Conservation (phyloP, 92 coral and sea anemone species). For the Virgularia gustaviana region DNA sequence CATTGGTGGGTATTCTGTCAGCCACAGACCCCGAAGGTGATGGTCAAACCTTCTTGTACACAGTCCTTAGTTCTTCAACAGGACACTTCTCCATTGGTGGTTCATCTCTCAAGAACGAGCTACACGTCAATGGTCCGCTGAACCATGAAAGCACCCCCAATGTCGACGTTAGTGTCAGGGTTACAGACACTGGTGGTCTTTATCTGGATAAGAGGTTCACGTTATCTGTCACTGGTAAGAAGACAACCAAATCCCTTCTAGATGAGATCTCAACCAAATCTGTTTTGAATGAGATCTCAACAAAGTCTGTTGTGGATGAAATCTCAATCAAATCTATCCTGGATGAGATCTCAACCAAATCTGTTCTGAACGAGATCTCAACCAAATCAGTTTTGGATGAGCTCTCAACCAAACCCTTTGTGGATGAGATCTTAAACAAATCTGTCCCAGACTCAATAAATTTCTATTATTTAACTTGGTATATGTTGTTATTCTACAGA, state of each 20-base stretch:
- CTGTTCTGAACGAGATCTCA: too few species aligned
- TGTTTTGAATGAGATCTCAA: too few species aligned
- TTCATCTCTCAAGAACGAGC: constrained; percentile 25
- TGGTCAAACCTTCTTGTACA: constrained; percentile 59
- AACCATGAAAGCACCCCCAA: constrained; percentile 67
- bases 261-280: too few species aligned
- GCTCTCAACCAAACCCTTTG: too few species aligned
- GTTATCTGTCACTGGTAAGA: constrained; percentile 64
- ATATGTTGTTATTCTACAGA: constrained; percentile 40
- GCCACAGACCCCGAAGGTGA: constrained; percentile 74
- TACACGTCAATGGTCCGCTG: constrained; percentile 60
- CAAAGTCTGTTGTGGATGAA: too few species aligned
- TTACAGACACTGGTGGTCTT: constrained; percentile 68
- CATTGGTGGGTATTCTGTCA: constrained; percentile 64
- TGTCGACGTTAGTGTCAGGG: constrained; percentile 55
- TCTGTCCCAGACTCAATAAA: background rate
- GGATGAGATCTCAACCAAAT: too few species aligned
- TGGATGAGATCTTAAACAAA: too few species aligned
- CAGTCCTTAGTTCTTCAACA: constrained; percentile 53
- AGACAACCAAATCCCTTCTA: too few species aligned
- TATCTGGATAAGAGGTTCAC: constrained; percentile 56
- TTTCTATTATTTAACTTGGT: background rate
- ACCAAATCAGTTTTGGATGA: too few species aligned
- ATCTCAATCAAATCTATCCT: too few species aligned
- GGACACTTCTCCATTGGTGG: constrained; percentile 67